phyloP scores from a whole-genome alignment of 2,888 invertebrate species.

The Spodoptera littoralis region DNA sequence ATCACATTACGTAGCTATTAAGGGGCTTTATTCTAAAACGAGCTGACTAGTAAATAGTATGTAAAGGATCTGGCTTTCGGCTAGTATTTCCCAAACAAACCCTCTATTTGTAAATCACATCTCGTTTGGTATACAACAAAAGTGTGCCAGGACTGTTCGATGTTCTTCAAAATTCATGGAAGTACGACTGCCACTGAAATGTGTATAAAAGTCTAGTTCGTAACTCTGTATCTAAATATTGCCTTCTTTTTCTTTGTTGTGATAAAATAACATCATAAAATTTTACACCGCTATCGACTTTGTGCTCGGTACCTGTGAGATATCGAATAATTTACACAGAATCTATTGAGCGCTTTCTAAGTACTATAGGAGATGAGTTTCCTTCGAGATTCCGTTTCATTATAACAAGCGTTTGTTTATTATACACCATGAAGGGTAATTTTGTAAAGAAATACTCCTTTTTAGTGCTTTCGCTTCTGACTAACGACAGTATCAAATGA shows the following conservation, averaged over 20 bases:
- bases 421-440: slow-evolving; percentile 13
- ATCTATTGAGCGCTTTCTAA: slow-evolving; percentile 30
- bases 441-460: not conserved
- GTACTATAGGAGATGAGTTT: slow-evolving; percentile 6
- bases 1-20: too few species aligned
- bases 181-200: slow-evolving; percentile 41
- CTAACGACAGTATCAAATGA: slow-evolving; percentile 2
- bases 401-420: slow-evolving; percentile 20
- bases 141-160: slow-evolving; percentile 1
- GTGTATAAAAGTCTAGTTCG: slow-evolving; percentile 42
- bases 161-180: slow-evolving; percentile 52
- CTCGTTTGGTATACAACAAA: slow-evolving; percentile 24
- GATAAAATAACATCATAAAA: slow-evolving; percentile 36
- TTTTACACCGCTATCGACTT: slow-evolving; percentile 34
- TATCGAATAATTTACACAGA: slow-evolving; percentile 30
- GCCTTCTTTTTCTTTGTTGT: slow-evolving; percentile 39
- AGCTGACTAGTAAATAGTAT: slow-evolving; percentile 18
- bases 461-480: not conserved
- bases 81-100: slow-evolving; percentile 14
- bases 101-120: slow-evolving; percentile 12
- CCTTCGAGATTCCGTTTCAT: slow-evolving; percentile 27
- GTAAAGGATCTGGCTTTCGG: slow-evolving; percentile 8
- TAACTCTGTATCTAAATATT: slow-evolving; percentile 48
- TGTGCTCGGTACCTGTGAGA: slow-evolving; percentile 19
- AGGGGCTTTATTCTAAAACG: slow-evolving; percentile 6